Conservation (phyloP, 2,888 invertebrate genomes). For the Cylloceria caligata region DNA sequence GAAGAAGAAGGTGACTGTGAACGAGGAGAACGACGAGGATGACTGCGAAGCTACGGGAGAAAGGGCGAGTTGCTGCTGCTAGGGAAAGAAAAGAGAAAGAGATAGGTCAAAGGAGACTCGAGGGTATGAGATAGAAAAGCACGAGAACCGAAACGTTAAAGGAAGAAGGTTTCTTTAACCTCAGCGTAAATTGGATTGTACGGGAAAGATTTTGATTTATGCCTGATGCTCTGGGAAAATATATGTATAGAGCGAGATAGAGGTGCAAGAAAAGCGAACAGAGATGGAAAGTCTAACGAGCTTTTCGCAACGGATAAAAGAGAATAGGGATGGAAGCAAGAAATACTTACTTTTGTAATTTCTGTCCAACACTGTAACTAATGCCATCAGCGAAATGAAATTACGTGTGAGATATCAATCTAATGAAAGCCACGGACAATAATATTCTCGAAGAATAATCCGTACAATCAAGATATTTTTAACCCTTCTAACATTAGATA, state of each 20-base stretch:
- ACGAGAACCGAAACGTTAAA: constrained; percentile 63
- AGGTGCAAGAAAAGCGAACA: constrained; percentile 8
- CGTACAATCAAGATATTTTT: no score
- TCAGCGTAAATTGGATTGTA: constrained; percentile 78
- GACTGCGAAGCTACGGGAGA: constrained; percentile 28
- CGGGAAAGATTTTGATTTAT: constrained; percentile 78
- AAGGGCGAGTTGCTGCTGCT: constrained; percentile 13
- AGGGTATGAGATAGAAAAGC: constrained; percentile 63
- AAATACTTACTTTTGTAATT: constrained; percentile 24
- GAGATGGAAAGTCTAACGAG: constrained; percentile 49
- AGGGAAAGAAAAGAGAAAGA: constrained; percentile 56
- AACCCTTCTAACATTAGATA: no score
- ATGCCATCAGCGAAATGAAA: constrained; percentile 10
- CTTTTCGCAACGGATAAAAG: constrained; percentile 25
- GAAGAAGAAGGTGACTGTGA: constrained; percentile 44
- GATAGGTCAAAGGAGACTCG: constrained; percentile 43
- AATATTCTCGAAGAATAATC: no score
- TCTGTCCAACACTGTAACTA: neutral
- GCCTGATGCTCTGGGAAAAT: constrained; percentile 67
- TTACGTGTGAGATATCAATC: constrained; percentile 9
- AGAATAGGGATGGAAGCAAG: constrained; percentile 3
- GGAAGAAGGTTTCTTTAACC: constrained; percentile 75
- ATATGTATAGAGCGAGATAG: constrained; percentile 21
- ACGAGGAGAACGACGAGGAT: constrained; percentile 41
- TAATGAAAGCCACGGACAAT: neutral